phyloP scores from a whole-genome alignment of 1,140 invertebrate genomes.

The Pomacea maculata region DNA sequence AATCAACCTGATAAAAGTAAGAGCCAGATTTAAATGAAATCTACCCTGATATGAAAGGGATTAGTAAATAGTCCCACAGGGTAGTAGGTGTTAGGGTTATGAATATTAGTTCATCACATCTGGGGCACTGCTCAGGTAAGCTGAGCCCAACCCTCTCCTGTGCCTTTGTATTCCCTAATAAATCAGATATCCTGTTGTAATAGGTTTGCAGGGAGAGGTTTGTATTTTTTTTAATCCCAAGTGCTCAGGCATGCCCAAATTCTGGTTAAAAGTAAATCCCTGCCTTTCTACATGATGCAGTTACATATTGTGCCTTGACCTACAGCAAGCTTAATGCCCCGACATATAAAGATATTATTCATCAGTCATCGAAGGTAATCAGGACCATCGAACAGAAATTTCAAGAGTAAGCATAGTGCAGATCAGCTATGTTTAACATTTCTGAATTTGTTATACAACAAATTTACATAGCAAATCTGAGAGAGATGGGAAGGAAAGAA shows the following conservation, averaged over 20 bases:
- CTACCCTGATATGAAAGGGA: no score
- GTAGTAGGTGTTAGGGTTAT: no score
- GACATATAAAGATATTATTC: constrained; percentile 55
- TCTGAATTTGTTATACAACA: not conserved
- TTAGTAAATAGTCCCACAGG: no score
- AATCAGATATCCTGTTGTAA: no score
- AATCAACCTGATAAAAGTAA: no score
- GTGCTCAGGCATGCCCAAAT: not conserved
- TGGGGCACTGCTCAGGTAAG: no score
- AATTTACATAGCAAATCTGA: not conserved
- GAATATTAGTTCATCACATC: no score
- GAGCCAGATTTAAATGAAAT: no score
- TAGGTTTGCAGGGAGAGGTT: not conserved
- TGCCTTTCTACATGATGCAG: not conserved
- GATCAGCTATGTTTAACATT: not conserved
- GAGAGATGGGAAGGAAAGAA: not conserved
- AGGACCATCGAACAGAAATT: constrained; percentile 35
- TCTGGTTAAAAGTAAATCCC: not conserved
- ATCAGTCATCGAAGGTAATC: constrained; percentile 47
- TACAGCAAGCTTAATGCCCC: constrained; percentile 43
- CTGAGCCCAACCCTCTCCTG: no score
- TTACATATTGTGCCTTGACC: constrained; percentile 20
- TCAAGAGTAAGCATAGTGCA: constrained; percentile 42
- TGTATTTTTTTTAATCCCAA: not conserved
- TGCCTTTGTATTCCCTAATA: no score